Evolutionary conservation across 2,797 vertebrate species (phyloP), one percentile per base, ranked within the genome.

Genomic region (Sebastes diploproa): DNA sequence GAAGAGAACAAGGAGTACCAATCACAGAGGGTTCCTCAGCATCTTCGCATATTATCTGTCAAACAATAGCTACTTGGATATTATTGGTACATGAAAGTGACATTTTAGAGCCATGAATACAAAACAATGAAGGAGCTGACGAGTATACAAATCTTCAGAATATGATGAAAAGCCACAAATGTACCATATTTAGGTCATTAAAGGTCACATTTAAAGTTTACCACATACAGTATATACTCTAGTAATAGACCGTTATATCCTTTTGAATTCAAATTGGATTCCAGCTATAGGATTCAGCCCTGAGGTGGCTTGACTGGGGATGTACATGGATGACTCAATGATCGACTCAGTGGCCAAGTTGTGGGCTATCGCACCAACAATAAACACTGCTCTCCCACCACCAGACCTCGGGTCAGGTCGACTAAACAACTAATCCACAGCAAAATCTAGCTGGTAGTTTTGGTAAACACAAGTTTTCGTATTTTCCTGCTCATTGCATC

Each of bases 351-450:
- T 62, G 77, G 71, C 68, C 74, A 32, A 25, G 79, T 50, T 32
- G 81, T 88, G 78, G 84, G 86, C 78, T 72, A 2, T 9, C 60
- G 64, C 10, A 69, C 72, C 63, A 79, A 75, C 72, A 80, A 78
- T 56, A 84, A 86, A 77, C 77, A 77, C 56, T 30, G 58, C 50
- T 71, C 90, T 86, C 86, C 89, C 86, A 86, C 87, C 86, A 84
- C 62, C 54, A 22, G 6, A 60, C 72, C 73, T 73, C 58, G 20
- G 80, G 82, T 78, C 83, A 72, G 75, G 60, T 65, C 69, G 63
- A 46, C 12, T 1, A 16, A 80, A 75, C 61, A 77, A 54, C 42
- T 50, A 36, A 62, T 22, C 14, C 36, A 83, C 1, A 25, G n/a
- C 29, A 18, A 55, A 69, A 55, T 18, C 5, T 6, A 12, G 11